These are phyloP conservation scores for Lophius americanus DNA, from an alignment of 2,797 vertebrate species.

Conservation along the genomic window DNA sequence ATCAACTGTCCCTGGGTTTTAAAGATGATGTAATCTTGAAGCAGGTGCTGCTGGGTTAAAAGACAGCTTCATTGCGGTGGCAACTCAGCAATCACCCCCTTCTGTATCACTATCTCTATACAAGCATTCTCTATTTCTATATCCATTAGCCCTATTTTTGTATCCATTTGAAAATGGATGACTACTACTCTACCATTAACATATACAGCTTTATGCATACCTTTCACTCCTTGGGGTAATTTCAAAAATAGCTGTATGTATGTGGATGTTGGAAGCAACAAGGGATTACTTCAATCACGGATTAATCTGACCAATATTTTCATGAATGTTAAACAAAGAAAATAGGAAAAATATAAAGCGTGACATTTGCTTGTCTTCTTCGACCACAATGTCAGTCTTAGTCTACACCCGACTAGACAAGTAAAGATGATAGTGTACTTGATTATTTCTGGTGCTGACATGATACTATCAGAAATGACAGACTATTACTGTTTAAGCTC, in stretches of 20 bases:
- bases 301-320: background rate
- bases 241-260: background rate
- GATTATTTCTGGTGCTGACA: constrained; percentile 11
- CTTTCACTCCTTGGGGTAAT: background rate
- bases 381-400: too few relatives aligned
- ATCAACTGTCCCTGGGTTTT: constrained; percentile 41
- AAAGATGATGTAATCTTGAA: constrained; percentile 60
- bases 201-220: constrained; percentile 2
- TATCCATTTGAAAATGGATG: background rate
- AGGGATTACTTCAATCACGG: background rate
- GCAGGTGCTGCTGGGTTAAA: constrained; percentile 49
- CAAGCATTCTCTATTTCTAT: background rate
- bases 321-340: background rate
- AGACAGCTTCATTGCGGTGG: constrained; percentile 31
- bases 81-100: background rate
- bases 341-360: background rate
- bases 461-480: constrained; percentile 24
- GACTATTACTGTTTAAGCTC: constrained; percentile 19
- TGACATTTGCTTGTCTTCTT: background rate
- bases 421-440: constrained; percentile 24
- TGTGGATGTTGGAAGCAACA: background rate
- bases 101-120: background rate
- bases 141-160: constrained; percentile 5
- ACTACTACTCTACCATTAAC: background rate
- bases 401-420: background rate